Evolutionary conservation across 2,113 vertebrate species (phyloP), one percentile per base, ranked within the genome.

Genomic region (Campylorhamphus procurvoides): DNA sequence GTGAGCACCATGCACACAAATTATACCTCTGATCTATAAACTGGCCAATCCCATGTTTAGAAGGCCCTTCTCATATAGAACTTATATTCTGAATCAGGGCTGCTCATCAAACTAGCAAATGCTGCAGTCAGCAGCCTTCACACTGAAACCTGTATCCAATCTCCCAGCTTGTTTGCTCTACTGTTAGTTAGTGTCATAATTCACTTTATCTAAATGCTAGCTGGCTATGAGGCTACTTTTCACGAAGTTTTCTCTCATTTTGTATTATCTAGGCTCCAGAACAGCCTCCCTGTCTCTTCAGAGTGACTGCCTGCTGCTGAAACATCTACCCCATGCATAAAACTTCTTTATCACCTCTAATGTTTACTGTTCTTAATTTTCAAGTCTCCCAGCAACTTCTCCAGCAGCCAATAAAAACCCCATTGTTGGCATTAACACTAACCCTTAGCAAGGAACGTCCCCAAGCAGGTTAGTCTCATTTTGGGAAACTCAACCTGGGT

Each of bases 321-420:
- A 93, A 86, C 62, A 92, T 33, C 58, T 37, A 84, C 22, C 18
- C 73, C 44, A 75, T 2, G 13, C 58, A 68, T 76, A 78, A 93
- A 84, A 86, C 68, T 78, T 72, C 94, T 86, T 93, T 62, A 93
- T 58, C 83, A 62, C 49, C 42, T 53, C 44, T 60, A 44, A 44
- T 62, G 53, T 89, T 84, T 81, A 78, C 76, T 58, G 49, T n/a
- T 95, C 72, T 58, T 92, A 33, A 96, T 95, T 95, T 93, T 86
- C 60, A 56, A 75, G 53, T 87, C 58, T 94, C 75, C 56, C 56
- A 78, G 85, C 37, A 96, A 84, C 56, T 68, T 84, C 52, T 64
- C 53, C 83, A 94, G 52, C 76, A 95, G 40, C 64, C 79, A 83
- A 78, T 92, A 92, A 75, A 87, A 88, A 37, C 68, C 33, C 52